phyloP scores from a whole-genome alignment of 2,888 invertebrate species.

The Nemoura dubitans region DNA sequence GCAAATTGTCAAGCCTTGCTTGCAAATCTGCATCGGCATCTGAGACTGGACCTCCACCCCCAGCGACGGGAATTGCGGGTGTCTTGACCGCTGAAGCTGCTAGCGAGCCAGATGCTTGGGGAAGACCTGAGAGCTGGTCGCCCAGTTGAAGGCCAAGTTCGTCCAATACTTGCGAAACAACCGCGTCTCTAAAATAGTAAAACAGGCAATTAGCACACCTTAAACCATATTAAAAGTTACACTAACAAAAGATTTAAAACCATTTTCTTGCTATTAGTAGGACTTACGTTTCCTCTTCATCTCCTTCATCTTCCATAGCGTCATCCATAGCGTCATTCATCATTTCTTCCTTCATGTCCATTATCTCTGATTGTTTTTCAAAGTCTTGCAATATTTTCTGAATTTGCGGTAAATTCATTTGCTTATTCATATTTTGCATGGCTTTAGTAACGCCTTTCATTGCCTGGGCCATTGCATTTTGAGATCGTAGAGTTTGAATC shows the following conservation, averaged over 20 bases:
- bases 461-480: constrained; percentile 99
- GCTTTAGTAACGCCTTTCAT: constrained; percentile 99
- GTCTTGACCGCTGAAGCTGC: constrained; percentile 68
- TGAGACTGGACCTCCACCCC: constrained; percentile 64
- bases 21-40: constrained; percentile 97
- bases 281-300: constrained; percentile 92
- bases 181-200: constrained; percentile 77
- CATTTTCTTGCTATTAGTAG: not conserved
- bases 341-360: constrained; percentile 99
- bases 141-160: constrained; percentile 95
- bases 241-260: not conserved
- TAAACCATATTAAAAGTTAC: not conserved
- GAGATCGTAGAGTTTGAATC: constrained; percentile 96
- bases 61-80: constrained; percentile 68
- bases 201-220: constrained; percentile 15
- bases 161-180: constrained; percentile 95
- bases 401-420: constrained; percentile 97
- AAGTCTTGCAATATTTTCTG: constrained; percentile 97
- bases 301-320: constrained; percentile 98
- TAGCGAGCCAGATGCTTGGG: constrained; percentile 70
- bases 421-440: constrained; percentile 98
- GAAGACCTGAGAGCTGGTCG: constrained; percentile 91
- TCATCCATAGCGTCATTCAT: constrained; percentile 99
- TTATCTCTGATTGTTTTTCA: constrained; percentile 99
- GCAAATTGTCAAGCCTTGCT: constrained; percentile 93